Conservation (phyloP, 2,888 invertebrate genomes). For the Amphimallon solstitiale region DNA sequence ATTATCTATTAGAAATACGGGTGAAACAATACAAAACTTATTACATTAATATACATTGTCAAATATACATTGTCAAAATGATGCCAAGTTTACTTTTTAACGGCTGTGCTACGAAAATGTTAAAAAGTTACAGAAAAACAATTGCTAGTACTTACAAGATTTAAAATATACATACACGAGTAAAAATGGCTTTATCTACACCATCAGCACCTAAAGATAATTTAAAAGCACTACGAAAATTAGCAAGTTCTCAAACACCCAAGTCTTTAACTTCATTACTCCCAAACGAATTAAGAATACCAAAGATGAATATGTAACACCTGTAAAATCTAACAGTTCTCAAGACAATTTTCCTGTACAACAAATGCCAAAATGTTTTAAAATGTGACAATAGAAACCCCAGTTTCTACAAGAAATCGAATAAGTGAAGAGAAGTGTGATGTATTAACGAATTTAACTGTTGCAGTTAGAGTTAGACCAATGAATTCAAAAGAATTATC, state of each 20-base stretch:
- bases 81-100: no score
- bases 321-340: slow-evolving; percentile 37
- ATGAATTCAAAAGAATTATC: slow-evolving; percentile 68
- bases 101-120: no score
- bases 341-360: slow-evolving; percentile 49
- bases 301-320: slow-evolving; percentile 26
- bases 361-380: slow-evolving; percentile 67
- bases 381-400: slow-evolving; percentile 66
- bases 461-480: slow-evolving; percentile 78
- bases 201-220: slow-evolving; percentile 49
- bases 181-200: slow-evolving; percentile 42
- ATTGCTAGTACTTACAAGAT: no score
- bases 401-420: slow-evolving; percentile 56
- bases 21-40: no score
- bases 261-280: slow-evolving; percentile 10
- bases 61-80: no score
- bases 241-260: background rate
- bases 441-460: slow-evolving; percentile 74
- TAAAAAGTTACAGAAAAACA: no score
- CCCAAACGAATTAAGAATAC: slow-evolving; percentile 1
- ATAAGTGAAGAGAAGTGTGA: slow-evolving; percentile 60
- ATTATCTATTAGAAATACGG: no score
- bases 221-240: slow-evolving; percentile 45
- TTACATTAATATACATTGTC: no score
- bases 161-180: no score